Conservation (phyloP, 2,888 invertebrate species). For the Pristionchus fissidentatus region DNA sequence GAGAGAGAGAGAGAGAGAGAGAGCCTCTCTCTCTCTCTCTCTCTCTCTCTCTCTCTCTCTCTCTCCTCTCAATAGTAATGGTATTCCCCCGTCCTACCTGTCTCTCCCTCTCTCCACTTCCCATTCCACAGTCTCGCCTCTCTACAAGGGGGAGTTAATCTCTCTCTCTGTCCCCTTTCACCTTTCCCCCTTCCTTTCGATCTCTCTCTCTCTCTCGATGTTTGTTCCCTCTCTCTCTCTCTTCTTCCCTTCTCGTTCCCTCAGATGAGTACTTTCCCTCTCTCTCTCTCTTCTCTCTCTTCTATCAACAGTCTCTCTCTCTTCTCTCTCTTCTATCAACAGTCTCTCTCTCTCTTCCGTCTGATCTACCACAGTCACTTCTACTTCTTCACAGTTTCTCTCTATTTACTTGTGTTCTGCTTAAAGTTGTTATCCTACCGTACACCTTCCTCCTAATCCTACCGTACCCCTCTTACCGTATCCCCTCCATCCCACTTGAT, state of each 20-base stretch:
- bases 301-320: constrained; percentile 8
- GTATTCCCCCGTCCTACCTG: background rate
- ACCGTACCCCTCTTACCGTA: no score
- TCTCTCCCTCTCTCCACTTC: background rate
- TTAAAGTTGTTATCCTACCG: no score
- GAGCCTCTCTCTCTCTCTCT: background rate
- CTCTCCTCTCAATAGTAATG: constrained; percentile 1
- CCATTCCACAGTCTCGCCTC: constrained; percentile 21
- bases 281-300: background rate
- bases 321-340: background rate
- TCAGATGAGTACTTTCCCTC: constrained; percentile 11
- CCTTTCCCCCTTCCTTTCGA: background rate
- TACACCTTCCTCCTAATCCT: no score
- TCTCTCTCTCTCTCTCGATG: background rate
- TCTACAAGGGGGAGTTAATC: background rate
- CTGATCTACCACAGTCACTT: background rate
- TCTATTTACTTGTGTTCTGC: no score
- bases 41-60: background rate
- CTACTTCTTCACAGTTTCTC: no score
- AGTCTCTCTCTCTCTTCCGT: background rate
- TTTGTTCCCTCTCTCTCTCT: background rate
- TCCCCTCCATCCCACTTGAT: no score
- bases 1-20: no score
- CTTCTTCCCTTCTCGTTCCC: background rate
- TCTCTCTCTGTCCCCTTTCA: constrained; percentile 20